phyloP scores from a whole-genome alignment of 2,888 invertebrate species.

The Drosophila conformis region DNA sequence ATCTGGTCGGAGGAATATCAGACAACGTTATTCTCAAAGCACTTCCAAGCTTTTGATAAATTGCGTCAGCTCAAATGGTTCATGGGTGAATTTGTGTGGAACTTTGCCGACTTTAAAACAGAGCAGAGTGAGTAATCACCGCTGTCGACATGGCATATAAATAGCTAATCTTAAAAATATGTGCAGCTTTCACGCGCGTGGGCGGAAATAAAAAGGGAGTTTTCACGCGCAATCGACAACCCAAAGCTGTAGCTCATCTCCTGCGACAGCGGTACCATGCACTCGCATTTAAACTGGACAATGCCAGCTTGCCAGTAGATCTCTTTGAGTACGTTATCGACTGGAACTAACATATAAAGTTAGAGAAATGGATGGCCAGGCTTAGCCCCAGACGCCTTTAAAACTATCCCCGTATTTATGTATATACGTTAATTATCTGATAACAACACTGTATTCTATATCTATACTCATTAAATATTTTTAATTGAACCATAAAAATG shows the following conservation, averaged over 20 bases:
- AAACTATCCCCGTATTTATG: not conserved
- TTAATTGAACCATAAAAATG: conserved; percentile 22
- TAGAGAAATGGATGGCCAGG: not conserved
- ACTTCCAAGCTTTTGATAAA: conserved; percentile 96
- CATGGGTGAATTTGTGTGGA: conserved; percentile 99
- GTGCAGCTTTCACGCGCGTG: conserved; percentile 89
- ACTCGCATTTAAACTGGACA: conserved; percentile 87
- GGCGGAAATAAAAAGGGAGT: conserved; percentile 95
- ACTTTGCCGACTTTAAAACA: conserved; percentile 99
- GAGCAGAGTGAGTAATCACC: conserved; percentile 89
- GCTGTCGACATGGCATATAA: not conserved
- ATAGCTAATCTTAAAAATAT: not conserved
- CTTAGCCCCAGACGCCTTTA: not conserved
- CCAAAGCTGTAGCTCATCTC: conserved; percentile 94
- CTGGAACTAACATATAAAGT: conserved; percentile 33
- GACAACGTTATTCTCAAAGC: conserved; percentile 91
- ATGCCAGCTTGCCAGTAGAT: conserved; percentile 86
- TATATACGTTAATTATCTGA: not conserved
- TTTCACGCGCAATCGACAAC: conserved; percentile 95
- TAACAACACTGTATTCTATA: not conserved
- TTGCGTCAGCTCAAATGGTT: conserved; percentile 91
- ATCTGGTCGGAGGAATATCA: conserved; percentile 99
- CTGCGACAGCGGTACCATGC: conserved; percentile 91
- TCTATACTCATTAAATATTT: not conserved
- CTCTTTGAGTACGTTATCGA: conserved; percentile 86